Percentiles rank a stretch among this genome's conserved stretches.
Conservation (phyloP, 2,888 invertebrate genomes). For the Nemotelus nigrinus region DNA sequence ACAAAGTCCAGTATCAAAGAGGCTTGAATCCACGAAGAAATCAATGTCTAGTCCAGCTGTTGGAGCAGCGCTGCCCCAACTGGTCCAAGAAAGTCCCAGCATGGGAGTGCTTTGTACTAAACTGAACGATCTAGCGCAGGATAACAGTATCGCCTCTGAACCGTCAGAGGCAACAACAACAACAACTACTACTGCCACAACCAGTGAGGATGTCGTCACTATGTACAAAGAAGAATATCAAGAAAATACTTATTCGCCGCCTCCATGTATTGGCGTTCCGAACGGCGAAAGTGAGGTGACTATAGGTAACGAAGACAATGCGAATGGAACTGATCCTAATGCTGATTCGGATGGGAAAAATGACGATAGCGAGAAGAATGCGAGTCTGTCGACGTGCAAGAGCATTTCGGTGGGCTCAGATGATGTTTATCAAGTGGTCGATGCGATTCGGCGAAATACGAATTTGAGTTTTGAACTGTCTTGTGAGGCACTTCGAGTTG, state of each 20-base stretch:
- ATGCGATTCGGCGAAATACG: conserved; percentile 83
- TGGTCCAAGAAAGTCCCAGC: conserved; percentile 63
- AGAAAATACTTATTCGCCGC: conserved; percentile 1
- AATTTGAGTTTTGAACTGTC: conserved; percentile 88
- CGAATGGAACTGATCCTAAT: conserved; percentile 41
- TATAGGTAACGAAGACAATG: conserved; percentile 47
- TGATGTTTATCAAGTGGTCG: conserved; percentile 79
- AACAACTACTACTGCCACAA: conserved; percentile 64
- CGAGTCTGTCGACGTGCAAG: conserved; percentile 33
- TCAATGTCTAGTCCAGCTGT: conserved; percentile 65
- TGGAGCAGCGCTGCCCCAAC: conserved; percentile 56
- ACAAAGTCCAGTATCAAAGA: conserved; percentile 58
- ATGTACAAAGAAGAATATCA: conserved; percentile 60
- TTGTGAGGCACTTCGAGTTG: conserved; percentile 83
- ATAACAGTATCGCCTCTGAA: conserved; percentile 64
- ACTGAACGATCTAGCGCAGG: conserved; percentile 60
- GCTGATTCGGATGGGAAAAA: conserved; percentile 42
- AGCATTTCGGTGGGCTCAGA: conserved; percentile 58
- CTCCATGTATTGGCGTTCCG: conserved; percentile 47
- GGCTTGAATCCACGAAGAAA: conserved; percentile 62
- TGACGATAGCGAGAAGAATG: conserved; percentile 31
- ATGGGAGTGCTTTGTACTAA: conserved; percentile 58
- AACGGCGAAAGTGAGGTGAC: conserved; percentile 52
- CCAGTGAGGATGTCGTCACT: conserved; percentile 64
- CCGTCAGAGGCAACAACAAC: conserved; percentile 63